Evolutionary conservation across 2,888 invertebrate species (phyloP), one percentile per base, ranked within the genome.

Genomic region (Cordilura impudica): DNA sequence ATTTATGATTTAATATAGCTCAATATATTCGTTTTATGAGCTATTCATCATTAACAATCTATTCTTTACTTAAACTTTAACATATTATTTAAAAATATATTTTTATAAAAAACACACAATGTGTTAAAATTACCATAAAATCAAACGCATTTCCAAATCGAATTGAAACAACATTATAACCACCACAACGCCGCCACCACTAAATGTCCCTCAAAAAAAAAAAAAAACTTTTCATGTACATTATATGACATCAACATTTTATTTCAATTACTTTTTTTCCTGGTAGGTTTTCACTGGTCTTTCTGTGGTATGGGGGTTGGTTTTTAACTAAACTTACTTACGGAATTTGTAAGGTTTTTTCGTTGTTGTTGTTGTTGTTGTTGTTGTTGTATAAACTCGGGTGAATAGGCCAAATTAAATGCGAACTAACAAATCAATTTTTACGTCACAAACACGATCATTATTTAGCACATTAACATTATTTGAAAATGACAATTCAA

Each of bases 181-280:
- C 18, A 47, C 18, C 26, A 18, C 6, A 4, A 2, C 18, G 18
- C 18, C 26, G 12, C 6, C 2, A 2, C 58, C 43, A 60, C 43
- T 43, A n/a, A 14, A n/a, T 6, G 2, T 47, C 43, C 58, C 35
- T n/a, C n/a, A n/a, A n/a, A n/a, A n/a, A n/a, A 18, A 35, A 39
- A 12, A 10, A 60, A 35, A 45, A 6, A 26, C 18, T 49, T 12
- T 7, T 12, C 21, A 23, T 10, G 26, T 31, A 47, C 23, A 29
- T 26, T 60, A 74, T 53, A 74, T 78, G 78, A 78, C 78, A 78
- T 74, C 78, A 78, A 60, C 53, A 78, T 63, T 78, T 78, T 65
- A 19, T 53, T 53, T 51, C 26, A 54, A 23, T 23, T 23, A 12
- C 35, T 7, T 10, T 51, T 18, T 51, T 65, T 39, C 29, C n/a